Evolutionary conservation across 2,113 vertebrate genomes (phyloP), one percentile per base, ranked within the genome.

Genomic region (Labeo rohita): DNA sequence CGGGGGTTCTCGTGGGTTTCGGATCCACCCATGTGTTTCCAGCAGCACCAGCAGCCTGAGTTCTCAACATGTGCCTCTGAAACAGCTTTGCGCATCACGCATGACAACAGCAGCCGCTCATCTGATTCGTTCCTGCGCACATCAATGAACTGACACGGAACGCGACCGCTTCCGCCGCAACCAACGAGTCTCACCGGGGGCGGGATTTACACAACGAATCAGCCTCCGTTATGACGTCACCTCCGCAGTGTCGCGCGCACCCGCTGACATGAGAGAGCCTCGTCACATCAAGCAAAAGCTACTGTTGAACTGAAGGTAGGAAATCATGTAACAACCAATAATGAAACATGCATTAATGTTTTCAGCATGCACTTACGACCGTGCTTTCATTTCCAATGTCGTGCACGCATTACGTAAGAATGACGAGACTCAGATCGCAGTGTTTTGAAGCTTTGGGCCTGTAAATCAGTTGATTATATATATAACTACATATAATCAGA

Each of bases 201-300:
- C 56, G 65, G 79, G 66, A 4, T 43, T 28, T 50, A n/a, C 78
- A 84, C 5, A n/a, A 52, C n/a, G 0, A 84, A 68, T 4, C 63
- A 54, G 39, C 16, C 63, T 12, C 52, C 36, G 2, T 16, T 4
- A 89, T 89, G 89, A 91, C 91, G 88, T 87, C 92, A 88, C 21
- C 90, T 91, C 92, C 92, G 94, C 94, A 92, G 93, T 94, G 90
- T 84, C 45, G 36, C 84, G 66, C 81, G 91, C 89, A 88, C 87
- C 89, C 90, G 87, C 77, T 78, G 70, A 39, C 7, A 68, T 65
- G 50, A 84, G 80, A 76, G 76, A 80, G 59, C 65, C 56, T 77
- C 68, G 68, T 73, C 49, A 76, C 50, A 47, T 39, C 80, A 84
- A 56, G 18, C 73, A 50, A 84, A 83, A 75, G 83, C 91, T 89